phyloP scores from a whole-genome alignment of 92 coral and sea anemone genomes.

The Epizoanthus fatuus region DNA sequence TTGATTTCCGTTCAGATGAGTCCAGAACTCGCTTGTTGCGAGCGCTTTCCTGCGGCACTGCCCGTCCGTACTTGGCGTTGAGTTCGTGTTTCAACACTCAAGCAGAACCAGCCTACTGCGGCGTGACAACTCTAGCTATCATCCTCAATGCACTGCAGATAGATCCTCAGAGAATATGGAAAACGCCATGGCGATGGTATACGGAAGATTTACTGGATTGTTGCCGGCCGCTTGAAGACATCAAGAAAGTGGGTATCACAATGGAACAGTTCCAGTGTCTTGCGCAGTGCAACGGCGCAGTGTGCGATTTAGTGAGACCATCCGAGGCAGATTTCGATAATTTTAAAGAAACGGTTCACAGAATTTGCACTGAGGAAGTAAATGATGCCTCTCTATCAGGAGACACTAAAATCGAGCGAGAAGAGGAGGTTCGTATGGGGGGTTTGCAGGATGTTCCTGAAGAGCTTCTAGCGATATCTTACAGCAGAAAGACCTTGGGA shows the following conservation, averaged over 20 bases:
- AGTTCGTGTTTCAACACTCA: slow-evolving; percentile 89
- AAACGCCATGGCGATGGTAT: slow-evolving; percentile 97
- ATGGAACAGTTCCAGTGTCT: slow-evolving; percentile 87
- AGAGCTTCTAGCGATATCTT: slow-evolving; percentile 74
- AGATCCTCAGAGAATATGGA: slow-evolving; percentile 92
- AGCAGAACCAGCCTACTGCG: slow-evolving; percentile 96
- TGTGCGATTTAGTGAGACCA: slow-evolving; percentile 75
- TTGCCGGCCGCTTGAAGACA: slow-evolving; percentile 86
- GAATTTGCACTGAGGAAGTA: slow-evolving; percentile 7
- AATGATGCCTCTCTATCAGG: background rate
- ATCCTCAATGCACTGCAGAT: slow-evolving; percentile 91
- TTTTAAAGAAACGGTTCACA: slow-evolving; percentile 11
- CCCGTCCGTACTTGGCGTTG: slow-evolving; percentile 81
- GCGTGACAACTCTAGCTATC: slow-evolving; percentile 88
- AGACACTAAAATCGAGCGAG: background rate
- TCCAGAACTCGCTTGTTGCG: slow-evolving; percentile 86
- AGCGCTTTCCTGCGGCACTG: slow-evolving; percentile 70
- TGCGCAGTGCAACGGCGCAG: slow-evolving; percentile 92
- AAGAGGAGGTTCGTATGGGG: slow-evolving; percentile 15
- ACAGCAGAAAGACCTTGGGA: slow-evolving; percentile 69
- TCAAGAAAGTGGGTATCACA: slow-evolving; percentile 82
- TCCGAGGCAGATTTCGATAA: slow-evolving; percentile 38
- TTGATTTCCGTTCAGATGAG: slow-evolving; percentile 87
- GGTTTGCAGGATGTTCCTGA: slow-evolving; percentile 57
- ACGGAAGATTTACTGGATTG: slow-evolving; percentile 89